These are phyloP conservation scores for Chauna torquata DNA, from an alignment of 2,113 vertebrate genomes.

Conservation along the genomic window DNA sequence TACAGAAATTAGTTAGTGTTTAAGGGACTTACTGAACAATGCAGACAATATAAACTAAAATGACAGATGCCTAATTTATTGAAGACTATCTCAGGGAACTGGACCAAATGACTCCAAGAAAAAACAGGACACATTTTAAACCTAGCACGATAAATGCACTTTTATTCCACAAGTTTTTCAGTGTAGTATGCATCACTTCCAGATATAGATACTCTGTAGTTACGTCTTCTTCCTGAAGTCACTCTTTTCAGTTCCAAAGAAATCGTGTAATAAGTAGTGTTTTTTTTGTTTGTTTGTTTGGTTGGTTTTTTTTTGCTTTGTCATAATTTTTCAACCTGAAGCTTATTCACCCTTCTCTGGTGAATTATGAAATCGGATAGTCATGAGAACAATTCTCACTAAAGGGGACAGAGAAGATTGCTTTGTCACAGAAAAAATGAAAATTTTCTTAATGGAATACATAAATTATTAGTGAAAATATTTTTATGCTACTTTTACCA, in stretches of 20 bases:
- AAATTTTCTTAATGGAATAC: not conserved
- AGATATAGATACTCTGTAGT: not conserved
- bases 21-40: not conserved
- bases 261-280: not conserved
- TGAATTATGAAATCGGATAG: not conserved
- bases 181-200: no score
- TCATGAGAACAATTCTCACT: not conserved
- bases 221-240: not conserved
- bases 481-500: not conserved
- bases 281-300: not conserved
- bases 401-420: not conserved
- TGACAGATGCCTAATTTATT: not conserved
- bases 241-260: not conserved
- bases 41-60: not conserved
- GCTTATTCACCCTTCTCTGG: not conserved
- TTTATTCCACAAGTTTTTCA: no score
- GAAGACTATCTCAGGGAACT: not conserved
- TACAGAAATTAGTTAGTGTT: constrained; percentile 15
- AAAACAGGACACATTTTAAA: not conserved
- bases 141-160: fast-evolving
- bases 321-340: not conserved
- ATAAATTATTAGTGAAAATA: not conserved
- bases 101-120: not conserved
- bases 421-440: not conserved
- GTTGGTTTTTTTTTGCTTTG: no score